Evolutionary conservation across 2,113 vertebrate genomes (phyloP).

Genomic region (Hydropotes inermis): DNA sequence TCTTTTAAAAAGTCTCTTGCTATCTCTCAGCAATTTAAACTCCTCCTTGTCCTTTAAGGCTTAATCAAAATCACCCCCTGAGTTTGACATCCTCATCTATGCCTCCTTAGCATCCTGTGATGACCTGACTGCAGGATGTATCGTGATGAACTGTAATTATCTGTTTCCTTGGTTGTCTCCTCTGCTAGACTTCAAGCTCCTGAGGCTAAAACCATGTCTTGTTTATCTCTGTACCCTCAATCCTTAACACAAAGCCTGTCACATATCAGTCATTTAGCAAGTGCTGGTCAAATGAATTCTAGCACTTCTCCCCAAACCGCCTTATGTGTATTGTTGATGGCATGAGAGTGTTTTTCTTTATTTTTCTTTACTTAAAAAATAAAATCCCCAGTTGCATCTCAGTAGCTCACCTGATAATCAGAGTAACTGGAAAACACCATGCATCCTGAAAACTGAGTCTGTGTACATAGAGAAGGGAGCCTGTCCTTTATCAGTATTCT

Average conservation of each 20-base stretch:
- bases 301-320: constrained; percentile 4
- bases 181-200: neutral
- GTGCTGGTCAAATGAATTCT: neutral
- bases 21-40: constrained; percentile 34
- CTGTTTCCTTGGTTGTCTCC: neutral
- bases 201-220: neutral
- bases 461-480: neutral
- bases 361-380: constrained; percentile 2
- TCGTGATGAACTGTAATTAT: neutral
- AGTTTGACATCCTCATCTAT: neutral
- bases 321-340: neutral
- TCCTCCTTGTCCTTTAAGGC: neutral
- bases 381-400: neutral
- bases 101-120: neutral
- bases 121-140: neutral
- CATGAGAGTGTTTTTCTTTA: neutral
- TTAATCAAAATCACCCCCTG: constrained; percentile 37
- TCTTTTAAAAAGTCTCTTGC: neutral
- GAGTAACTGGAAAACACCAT: constrained; percentile 12
- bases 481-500: neutral
- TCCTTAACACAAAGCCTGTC: neutral
- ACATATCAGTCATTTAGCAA: neutral
- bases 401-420: constrained; percentile 2
- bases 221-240: neutral
- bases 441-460: neutral